These are phyloP conservation scores for Leptopterna dolabrata DNA, from an alignment of 2,888 invertebrate species.

Conservation along the genomic window DNA sequence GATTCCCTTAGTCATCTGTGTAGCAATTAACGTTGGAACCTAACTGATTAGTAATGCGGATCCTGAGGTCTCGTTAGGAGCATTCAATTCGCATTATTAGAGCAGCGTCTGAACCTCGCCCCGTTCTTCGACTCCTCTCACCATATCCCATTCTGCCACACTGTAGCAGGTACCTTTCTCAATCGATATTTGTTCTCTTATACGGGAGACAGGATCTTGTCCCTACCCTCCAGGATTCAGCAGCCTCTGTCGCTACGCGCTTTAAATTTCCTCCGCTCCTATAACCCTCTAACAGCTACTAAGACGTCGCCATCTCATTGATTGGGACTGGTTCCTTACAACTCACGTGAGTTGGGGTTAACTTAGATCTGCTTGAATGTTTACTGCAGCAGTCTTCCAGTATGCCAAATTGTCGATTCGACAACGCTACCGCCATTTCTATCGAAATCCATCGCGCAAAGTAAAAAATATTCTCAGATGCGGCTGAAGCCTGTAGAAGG, in stretches of 20 bases:
- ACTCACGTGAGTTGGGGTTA: no score
- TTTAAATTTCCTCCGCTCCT: not conserved
- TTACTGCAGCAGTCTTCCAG: no score
- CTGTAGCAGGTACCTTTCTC: not conserved
- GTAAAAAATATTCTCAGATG: no score
- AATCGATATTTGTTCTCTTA: conserved; percentile 11
- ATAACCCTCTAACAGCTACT: not conserved
- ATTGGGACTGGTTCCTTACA: no score
- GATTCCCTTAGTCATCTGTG: conserved; percentile 56
- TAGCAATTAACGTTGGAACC: conserved; percentile 53
- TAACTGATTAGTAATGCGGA: conserved; percentile 55
- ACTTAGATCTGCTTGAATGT: no score
- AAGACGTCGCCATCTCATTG: not conserved
- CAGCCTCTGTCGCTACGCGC: not conserved
- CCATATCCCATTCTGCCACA: not conserved
- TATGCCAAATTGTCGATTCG: no score
- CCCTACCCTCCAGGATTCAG: not conserved
- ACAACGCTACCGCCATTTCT: no score
- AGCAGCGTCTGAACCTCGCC: not conserved
- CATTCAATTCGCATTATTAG: conserved; percentile 53
- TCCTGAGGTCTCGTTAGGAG: conserved; percentile 56
- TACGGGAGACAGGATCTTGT: not conserved
- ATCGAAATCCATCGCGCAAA: no score
- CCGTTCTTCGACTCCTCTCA: not conserved
- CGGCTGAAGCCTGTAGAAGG: no score